phyloP scores from a whole-genome alignment of 1,140 invertebrate species.

The Carposina sasakii region DNA sequence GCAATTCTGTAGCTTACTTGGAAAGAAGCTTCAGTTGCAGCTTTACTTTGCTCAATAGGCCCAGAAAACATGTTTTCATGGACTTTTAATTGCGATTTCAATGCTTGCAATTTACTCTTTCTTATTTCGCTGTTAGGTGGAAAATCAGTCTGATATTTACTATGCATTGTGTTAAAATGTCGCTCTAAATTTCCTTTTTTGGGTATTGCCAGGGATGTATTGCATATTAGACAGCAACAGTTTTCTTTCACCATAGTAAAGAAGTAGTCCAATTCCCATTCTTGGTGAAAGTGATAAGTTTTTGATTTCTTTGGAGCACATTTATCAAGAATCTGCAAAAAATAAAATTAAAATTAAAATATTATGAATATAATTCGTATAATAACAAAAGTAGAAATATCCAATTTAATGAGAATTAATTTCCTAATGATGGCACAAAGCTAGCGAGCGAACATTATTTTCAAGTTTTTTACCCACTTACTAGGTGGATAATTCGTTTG shows the following conservation, averaged over 20 bases:
- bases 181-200: slow-evolving; percentile 33
- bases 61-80: slow-evolving; percentile 31
- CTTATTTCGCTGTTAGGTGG: slow-evolving; percentile 36
- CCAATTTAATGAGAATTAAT: too few relatives aligned
- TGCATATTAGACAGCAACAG: slow-evolving; percentile 27
- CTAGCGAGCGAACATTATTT: too few relatives aligned
- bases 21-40: slow-evolving; percentile 31
- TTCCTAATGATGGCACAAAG: too few relatives aligned
- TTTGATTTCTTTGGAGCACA: too few relatives aligned
- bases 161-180: slow-evolving; percentile 33
- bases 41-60: slow-evolving; percentile 24
- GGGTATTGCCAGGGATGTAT: slow-evolving; percentile 27
- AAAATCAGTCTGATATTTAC: slow-evolving; percentile 34
- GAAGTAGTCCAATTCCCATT: slow-evolving; percentile 34
- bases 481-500: too few relatives aligned
- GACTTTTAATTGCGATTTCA: slow-evolving; percentile 29
- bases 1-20: slow-evolving; percentile 33
- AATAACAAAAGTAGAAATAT: too few relatives aligned
- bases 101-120: slow-evolving; percentile 31
- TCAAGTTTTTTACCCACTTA: too few relatives aligned
- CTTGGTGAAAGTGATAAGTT: too few relatives aligned
- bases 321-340: too few relatives aligned
- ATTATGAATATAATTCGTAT: too few relatives aligned
- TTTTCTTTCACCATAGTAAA: slow-evolving; percentile 37
- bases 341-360: too few relatives aligned